Conservation (phyloP, 2,113 vertebrate species). For the Microcebus murinus region DNA sequence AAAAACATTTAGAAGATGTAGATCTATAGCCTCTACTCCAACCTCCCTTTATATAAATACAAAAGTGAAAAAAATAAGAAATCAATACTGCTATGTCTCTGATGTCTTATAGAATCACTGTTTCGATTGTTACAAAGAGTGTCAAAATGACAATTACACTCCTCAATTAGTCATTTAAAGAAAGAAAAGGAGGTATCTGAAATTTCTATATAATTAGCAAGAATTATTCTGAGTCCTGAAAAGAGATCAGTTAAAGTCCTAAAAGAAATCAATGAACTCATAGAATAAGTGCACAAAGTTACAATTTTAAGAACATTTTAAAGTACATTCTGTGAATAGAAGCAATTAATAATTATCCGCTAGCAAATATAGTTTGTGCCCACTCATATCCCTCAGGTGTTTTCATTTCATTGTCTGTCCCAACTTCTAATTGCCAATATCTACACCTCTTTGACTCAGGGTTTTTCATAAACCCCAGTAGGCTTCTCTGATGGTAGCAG, state of each 20-base stretch:
- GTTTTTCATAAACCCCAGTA: not conserved
- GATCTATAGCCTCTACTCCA: not conserved
- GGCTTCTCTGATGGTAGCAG: not conserved
- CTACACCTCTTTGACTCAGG: not conserved
- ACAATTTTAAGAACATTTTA: not conserved
- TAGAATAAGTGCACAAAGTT: not conserved
- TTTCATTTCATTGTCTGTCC: not conserved
- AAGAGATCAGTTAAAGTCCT: not conserved
- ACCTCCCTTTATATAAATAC: not conserved
- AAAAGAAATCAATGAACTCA: not conserved
- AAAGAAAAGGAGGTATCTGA: not conserved
- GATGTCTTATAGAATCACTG: not conserved
- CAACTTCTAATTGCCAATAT: not conserved
- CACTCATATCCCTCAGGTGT: not conserved
- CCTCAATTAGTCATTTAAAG: not conserved
- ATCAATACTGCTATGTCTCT: not conserved
- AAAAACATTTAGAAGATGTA: conserved; percentile 31
- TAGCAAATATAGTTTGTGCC: not conserved
- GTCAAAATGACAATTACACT: not conserved
- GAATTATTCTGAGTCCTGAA: not conserved
- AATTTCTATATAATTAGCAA: not conserved
- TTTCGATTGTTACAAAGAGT: not conserved
- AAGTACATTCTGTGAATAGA: not conserved
- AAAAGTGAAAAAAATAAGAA: conserved; percentile 53
- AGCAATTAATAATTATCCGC: not conserved